Base-by-base conservation (phyloP, 2,888 invertebrate genomes). In the Tricholauxania praeusta region DNA sequence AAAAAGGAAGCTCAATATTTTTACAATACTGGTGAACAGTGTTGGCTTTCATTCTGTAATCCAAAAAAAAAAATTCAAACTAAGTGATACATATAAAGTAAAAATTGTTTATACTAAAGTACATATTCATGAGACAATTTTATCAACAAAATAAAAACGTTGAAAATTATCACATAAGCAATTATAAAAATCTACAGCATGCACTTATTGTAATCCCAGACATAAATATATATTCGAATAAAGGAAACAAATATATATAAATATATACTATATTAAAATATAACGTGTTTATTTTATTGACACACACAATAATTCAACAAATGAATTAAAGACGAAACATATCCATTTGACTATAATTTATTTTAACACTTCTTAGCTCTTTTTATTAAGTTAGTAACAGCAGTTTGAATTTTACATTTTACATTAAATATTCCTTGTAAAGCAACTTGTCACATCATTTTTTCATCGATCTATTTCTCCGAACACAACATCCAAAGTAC, bases 401-500 rank as follows among this genome's bases (percentile, higher is more conserved):
- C 47, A 19, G 8, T 19, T 51, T 49, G 70, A 63, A n/a, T 52
- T 22, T 63, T 62, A 62, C 73, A 75, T 48, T 48, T 80, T 74
- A 47, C 75, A 80, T 74, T 74, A 72, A 65, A 55, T 76, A 72
- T 79, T n/a, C 7, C 10, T 39, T n/a, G 8, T 1, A 12, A 39
- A 7, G 4, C 28, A 10, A 22, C 7, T 15, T 15, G 65, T 32
- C 19, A 55, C 39, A 39, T 17, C 47, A 1, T 39, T 10, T 39
- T 39, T 66, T 77, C 75, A 79, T 67, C 78, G 76, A 90, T 96
- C 96, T 77, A 96, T 94, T 88, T 96, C 96, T 19, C 96, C 97
- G 87, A 97, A 97, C 7, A 97, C 97, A 76, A 97, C 93, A 87
- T 97, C 97, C 39, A 97, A 88, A 0, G 96, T 96, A 83, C 98